Conservation (phyloP, 2,888 invertebrate species). For the Patella pellucida region DNA sequence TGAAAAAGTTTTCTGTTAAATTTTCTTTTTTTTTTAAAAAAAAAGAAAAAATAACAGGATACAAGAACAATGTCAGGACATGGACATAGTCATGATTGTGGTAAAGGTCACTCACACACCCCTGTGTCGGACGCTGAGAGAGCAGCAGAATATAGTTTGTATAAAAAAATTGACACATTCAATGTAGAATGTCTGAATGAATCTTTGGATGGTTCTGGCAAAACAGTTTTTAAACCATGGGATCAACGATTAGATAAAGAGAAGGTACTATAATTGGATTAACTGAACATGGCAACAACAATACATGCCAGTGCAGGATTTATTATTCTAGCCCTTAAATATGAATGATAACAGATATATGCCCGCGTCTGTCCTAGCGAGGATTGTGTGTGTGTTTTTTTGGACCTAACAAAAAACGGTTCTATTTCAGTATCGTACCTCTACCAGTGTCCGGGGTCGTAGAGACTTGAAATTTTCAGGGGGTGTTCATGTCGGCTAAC, state of each 20-base stretch:
- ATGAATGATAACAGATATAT: not conserved
- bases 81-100: constrained; percentile 55
- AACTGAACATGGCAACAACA: not conserved
- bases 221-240: constrained; percentile 92
- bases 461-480: too few species aligned
- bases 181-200: constrained; percentile 94
- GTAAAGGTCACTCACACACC: constrained; percentile 44
- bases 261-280: constrained; percentile 75
- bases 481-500: too few species aligned
- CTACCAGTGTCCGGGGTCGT: too few species aligned
- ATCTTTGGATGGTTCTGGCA: constrained; percentile 86
- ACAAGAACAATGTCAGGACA: constrained; percentile 44
- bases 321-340: not conserved
- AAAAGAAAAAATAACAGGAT: too few species aligned
- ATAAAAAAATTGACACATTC: constrained; percentile 88
- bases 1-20: too few species aligned
- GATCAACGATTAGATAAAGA: constrained; percentile 84
- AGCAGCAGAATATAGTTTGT: constrained; percentile 87
- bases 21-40: too few species aligned
- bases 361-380: not conserved
- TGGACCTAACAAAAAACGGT: too few species aligned
- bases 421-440: too few species aligned
- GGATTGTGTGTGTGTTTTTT: too few species aligned
- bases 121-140: constrained; percentile 73
- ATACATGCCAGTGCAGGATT: not conserved